These are phyloP conservation scores for Macrostomum lignano DNA, from an alignment of 1,140 invertebrate species.

Conservation along the genomic window DNA sequence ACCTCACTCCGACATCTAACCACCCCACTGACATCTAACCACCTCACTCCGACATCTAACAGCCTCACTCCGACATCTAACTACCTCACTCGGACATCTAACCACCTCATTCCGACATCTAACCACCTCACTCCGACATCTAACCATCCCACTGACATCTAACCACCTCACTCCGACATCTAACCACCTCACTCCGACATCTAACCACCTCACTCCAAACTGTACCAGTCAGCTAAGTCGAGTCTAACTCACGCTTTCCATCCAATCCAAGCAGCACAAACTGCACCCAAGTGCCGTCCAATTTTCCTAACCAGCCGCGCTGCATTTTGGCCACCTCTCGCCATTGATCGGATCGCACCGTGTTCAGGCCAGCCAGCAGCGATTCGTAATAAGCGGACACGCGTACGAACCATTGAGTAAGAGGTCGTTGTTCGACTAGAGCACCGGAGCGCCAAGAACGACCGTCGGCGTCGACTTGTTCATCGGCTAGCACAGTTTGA, in stretches of 20 bases:
- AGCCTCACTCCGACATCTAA: not conserved
- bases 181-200: conserved; percentile 35
- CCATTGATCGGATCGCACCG: conserved; percentile 32
- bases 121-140: not conserved
- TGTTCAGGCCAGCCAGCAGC: conserved; percentile 40
- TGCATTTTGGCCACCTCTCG: conserved; percentile 61
- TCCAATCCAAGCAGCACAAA: conserved; percentile 32
- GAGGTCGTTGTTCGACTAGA: conserved; percentile 53
- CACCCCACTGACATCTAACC: too few species aligned
- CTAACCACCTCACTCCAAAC: conserved; percentile 30
- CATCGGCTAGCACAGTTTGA: conserved; percentile 78
- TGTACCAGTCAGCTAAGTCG: conserved; percentile 14
- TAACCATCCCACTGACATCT: not conserved
- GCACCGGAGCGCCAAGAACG: conserved; percentile 84
- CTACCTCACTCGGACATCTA: not conserved
- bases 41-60: too few species aligned
- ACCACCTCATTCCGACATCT: not conserved
- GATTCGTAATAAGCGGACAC: conserved; percentile 61
- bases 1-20: too few species aligned
- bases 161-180: conserved; percentile 27
- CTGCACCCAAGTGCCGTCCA: conserved; percentile 46
- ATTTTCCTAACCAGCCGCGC: conserved; percentile 75
- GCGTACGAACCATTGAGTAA: conserved; percentile 80
- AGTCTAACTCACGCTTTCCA: conserved; percentile 11
- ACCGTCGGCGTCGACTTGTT: conserved; percentile 67